A percentile compares a stretch with the other conserved stretches of the same genome.
Conservation (phyloP, 2,888 invertebrate genomes). For the Thumatha senex region DNA sequence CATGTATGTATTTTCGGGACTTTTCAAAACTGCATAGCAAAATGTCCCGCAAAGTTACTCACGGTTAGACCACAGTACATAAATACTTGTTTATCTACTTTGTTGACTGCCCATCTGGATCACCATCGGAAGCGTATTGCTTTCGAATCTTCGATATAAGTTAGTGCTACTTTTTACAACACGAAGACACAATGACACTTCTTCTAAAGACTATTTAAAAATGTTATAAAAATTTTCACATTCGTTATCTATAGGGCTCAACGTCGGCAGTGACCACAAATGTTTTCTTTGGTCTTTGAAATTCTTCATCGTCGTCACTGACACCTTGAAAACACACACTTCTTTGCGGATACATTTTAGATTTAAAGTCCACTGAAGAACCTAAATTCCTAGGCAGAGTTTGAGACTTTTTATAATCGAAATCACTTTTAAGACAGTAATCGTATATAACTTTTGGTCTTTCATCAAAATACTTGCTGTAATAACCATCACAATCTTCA, state of each 20-base stretch:
- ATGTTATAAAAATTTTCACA: slow-evolving; percentile 34
- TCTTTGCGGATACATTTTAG: slow-evolving; percentile 56
- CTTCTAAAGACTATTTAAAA: slow-evolving; percentile 8
- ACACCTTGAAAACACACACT: slow-evolving; percentile 68
- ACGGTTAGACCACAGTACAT: too few species aligned
- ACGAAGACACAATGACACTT: too few species aligned
- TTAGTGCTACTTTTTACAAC: too few species aligned
- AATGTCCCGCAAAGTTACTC: too few species aligned
- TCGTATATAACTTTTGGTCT: slow-evolving; percentile 66
- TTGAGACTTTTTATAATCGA: slow-evolving; percentile 54
- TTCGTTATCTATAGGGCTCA: slow-evolving; percentile 72
- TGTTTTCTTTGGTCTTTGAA: slow-evolving; percentile 40
- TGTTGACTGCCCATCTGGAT: too few species aligned
- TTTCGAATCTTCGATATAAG: too few species aligned
- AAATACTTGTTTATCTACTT: too few species aligned
- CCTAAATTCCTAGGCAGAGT: slow-evolving; percentile 72
- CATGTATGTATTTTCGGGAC: too few species aligned
- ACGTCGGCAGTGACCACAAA: slow-evolving; percentile 68
- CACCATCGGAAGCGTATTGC: too few species aligned
- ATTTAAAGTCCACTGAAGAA: slow-evolving; percentile 58
- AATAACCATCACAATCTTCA: slow-evolving; percentile 66
- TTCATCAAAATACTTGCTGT: slow-evolving; percentile 70
- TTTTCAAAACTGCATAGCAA: too few species aligned
- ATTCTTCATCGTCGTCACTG: slow-evolving; percentile 48
- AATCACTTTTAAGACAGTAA: slow-evolving; percentile 74